Evolutionary conservation across 2,113 vertebrate species (phyloP), one percentile per base, ranked within the genome.

Genomic region (Lophura nycthemera): DNA sequence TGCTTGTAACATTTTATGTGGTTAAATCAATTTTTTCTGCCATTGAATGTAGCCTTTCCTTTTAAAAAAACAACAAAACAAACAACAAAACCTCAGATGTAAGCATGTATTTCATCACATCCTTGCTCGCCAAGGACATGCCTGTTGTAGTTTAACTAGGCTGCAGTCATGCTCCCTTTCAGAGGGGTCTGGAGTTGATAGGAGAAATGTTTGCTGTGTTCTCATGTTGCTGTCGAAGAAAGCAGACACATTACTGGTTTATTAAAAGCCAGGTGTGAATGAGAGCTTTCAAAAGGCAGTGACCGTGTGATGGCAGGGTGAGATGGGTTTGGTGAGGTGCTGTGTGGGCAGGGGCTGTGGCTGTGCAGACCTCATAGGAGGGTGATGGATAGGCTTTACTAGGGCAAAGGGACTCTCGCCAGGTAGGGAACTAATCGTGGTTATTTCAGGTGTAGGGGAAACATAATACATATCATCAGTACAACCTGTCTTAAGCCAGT

Each of bases 1-100:
- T 32, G 69, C 95, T 94, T 97, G 96, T 97, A 91, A 94, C 96
- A 83, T 85, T 95, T 86, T 90, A 78, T 92, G 96, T 95, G 94
- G 86, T 92, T 86, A 96, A 97, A 97, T 96, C 96, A 77, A 95
- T 96, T 96, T 94, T 97, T 95, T 96, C 96, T 96, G 95, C 94
- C 77, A 60, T 87, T 92, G 92, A 95, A 88, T 59, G 86, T 82
- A 43, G 83, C 83, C 43, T 91, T 90, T 94, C 17, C 80, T 69
- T 71, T 60, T 48, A 30, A 29, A 54, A 13, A 54, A 54, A 15
- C 13, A 54, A 54, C 29, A 27, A 54, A 54, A 54, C 52, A 30
- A 54, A 54, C 52, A 54, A 30, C 27, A 54, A 57, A 57, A 30
- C 30, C 54, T 72, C 24, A 4, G 50, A 76, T 91, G 64, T 74